A percentile compares a stretch with the other conserved stretches of the same genome.
Conservation (phyloP, 2,888 invertebrate species). For the Drosophila antonietae region DNA sequence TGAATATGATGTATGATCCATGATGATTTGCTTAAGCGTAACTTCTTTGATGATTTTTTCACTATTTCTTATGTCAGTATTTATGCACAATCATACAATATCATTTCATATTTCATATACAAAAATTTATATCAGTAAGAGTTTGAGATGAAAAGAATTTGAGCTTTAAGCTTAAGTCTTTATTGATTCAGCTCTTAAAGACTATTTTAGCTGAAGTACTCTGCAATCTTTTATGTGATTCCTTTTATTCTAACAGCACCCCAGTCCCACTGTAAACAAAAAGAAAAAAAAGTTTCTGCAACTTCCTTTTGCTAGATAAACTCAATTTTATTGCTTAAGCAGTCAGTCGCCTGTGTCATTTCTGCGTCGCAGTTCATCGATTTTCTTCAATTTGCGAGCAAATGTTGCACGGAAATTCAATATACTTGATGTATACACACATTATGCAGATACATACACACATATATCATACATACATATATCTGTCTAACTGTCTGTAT, state of each 20-base stretch:
- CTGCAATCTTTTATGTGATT: neutral
- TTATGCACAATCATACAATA: too few species aligned
- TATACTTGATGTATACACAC: constrained; percentile 15
- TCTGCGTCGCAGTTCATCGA: constrained; percentile 62
- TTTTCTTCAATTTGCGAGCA: constrained; percentile 49
- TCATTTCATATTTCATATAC: too few species aligned
- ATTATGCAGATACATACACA: constrained; percentile 3
- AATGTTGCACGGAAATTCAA: constrained; percentile 23
- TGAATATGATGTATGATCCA: neutral
- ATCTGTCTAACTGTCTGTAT: neutral
- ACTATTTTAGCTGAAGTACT: neutral
- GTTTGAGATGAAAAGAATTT: neutral
- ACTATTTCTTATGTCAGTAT: too few species aligned
- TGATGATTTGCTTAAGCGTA: neutral
- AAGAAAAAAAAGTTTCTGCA: constrained; percentile 1
- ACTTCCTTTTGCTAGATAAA: neutral
- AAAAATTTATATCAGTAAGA: neutral
- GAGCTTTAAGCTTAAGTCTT: neutral
- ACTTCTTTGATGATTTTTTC: neutral
- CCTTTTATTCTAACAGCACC: neutral
- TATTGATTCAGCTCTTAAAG: neutral
- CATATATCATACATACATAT: constrained; percentile 1
- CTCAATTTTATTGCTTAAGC: constrained; percentile 1
- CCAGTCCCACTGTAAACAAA: neutral
- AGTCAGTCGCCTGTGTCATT: constrained; percentile 13